Evolutionary conservation across 1,140 invertebrate species (phyloP).

Genomic region (Hestina assimilis): DNA sequence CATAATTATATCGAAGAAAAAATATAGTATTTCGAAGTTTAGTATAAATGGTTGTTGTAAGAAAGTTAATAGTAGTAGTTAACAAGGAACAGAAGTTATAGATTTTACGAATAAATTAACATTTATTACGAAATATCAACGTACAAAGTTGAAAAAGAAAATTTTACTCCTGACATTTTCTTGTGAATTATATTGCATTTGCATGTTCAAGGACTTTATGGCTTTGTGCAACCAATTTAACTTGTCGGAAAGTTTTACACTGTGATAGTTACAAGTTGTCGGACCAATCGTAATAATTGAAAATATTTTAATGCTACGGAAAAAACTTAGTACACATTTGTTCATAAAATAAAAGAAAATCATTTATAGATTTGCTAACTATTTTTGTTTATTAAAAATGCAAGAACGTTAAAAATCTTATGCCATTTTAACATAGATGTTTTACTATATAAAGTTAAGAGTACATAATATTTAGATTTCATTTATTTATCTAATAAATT

Average conservation of each 20-base stretch:
- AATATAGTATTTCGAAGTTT: no score
- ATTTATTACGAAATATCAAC: background rate
- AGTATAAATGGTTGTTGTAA: no score
- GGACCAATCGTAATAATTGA: conserved; percentile 1
- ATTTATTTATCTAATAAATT: conserved; percentile 27
- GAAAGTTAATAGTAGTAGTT: no score
- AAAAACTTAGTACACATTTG: no score
- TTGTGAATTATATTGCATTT: background rate
- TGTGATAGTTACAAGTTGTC: background rate
- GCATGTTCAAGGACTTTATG: background rate
- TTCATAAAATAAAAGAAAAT: no score
- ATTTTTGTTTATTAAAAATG: background rate
- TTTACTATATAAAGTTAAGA: background rate
- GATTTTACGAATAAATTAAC: no score
- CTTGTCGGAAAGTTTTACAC: background rate
- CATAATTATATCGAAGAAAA: no score
- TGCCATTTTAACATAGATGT: background rate
- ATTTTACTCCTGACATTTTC: background rate
- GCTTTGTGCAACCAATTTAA: conserved; percentile 5
- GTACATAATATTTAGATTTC: background rate
- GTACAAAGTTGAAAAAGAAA: background rate
- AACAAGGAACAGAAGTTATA: background rate
- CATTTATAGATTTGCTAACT: no score
- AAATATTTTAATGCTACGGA: no score
- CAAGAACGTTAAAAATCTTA: background rate